phyloP scores from a whole-genome alignment of 2,797 vertebrate species.

The Cuculus canorus region DNA sequence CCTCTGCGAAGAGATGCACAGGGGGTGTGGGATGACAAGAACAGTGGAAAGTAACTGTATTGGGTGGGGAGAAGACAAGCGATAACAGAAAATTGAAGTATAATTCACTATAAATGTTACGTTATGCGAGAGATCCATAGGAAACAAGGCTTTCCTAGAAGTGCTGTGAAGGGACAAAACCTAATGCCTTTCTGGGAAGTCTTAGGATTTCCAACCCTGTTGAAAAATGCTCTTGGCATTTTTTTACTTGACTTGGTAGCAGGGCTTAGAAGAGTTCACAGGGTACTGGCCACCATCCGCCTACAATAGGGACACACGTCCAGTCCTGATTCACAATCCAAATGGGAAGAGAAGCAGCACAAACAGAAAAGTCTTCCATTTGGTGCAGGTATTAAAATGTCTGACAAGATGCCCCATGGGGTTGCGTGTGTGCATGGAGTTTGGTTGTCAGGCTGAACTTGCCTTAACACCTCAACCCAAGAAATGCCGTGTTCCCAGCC shows the following conservation, averaged over 20 bases:
- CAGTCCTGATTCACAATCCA: too few species aligned
- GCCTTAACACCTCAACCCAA: too few species aligned
- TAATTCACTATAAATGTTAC: not conserved
- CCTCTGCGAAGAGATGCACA: not conserved
- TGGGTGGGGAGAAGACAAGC: not conserved
- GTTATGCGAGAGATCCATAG: not conserved
- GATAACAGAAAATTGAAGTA: fast-evolving
- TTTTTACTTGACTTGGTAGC: fast-evolving
- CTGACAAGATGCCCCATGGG: fast-evolving
- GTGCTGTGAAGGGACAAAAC: not conserved
- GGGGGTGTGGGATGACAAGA: not conserved
- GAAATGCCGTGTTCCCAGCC: not conserved
- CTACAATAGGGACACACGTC: fast-evolving
- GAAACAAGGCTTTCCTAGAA: not conserved
- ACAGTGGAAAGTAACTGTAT: not conserved
- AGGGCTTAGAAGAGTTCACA: not conserved
- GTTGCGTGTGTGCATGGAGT: fast-evolving
- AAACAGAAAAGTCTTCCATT: too few species aligned
- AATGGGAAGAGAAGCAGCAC: not conserved
- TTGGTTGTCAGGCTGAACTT: too few species aligned
- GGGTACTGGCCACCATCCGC: not conserved
- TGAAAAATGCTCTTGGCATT: not conserved
- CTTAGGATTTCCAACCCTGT: not conserved
- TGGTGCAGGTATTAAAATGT: not conserved
- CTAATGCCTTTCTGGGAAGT: not conserved